These are phyloP conservation scores for Callosobruchus maculatus DNA, from an alignment of 2,888 invertebrate species.

Conservation along the genomic window DNA sequence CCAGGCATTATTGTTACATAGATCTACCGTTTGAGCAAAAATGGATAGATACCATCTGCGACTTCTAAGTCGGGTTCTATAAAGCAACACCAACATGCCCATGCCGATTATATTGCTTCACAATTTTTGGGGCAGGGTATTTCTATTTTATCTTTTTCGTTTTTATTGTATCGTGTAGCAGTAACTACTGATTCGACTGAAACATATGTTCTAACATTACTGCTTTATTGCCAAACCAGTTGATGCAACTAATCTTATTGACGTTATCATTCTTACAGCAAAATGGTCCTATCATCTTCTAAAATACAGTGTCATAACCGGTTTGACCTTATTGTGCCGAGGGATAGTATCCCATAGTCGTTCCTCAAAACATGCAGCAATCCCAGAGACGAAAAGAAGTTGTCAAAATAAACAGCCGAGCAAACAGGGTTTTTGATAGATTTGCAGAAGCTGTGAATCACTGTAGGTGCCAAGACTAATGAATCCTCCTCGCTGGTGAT, in stretches of 20 bases:
- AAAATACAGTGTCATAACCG: not conserved
- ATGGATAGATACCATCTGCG: slow-evolving; percentile 5
- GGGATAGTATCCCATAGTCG: slow-evolving; percentile 2
- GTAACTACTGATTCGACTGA: not conserved
- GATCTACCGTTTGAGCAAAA: slow-evolving; percentile 4
- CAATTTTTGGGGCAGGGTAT: slow-evolving; percentile 7
- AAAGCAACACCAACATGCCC: slow-evolving; percentile 6
- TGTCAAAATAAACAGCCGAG: slow-evolving; percentile 6
- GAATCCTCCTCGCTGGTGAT: not conserved
- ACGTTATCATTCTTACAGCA: not conserved
- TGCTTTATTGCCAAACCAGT: not conserved
- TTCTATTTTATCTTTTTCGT: slow-evolving; percentile 6
- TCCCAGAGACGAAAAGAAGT: slow-evolving; percentile 3
- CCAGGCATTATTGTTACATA: slow-evolving; percentile 10
- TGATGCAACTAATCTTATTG: not conserved
- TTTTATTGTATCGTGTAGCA: slow-evolving; percentile 6
- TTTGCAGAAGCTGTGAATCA: slow-evolving; percentile 4
- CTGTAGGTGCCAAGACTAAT: slow-evolving; percentile 3
- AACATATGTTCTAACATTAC: not conserved
- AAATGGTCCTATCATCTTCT: slow-evolving; percentile 3
- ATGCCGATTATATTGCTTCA: slow-evolving; percentile 9
- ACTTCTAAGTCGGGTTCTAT: slow-evolving; percentile 8
- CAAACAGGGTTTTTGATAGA: slow-evolving; percentile 2
- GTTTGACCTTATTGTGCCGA: slow-evolving; percentile 4
- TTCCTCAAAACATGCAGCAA: not conserved